Evolutionary conservation across 2,113 vertebrate genomes (phyloP).

Genomic region (Hyaena hyaena): DNA sequence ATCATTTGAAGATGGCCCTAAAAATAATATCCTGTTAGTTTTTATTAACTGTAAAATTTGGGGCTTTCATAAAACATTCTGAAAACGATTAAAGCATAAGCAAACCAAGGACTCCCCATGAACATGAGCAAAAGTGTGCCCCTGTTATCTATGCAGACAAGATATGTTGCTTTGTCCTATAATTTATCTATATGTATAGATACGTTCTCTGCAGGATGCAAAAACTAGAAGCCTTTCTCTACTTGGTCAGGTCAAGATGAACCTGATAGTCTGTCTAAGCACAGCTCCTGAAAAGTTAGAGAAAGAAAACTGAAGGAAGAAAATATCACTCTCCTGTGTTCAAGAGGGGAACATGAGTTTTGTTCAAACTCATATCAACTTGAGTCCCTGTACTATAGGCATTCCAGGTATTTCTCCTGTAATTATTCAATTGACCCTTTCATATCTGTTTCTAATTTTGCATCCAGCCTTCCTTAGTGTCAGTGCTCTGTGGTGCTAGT

Average conservation of each 20-base stretch:
- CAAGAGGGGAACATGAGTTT: background rate
- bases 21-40: background rate
- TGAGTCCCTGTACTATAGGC: background rate
- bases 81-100: background rate
- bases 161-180: background rate
- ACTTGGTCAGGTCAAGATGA: background rate
- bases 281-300: background rate
- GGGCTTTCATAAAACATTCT: conserved; percentile 3
- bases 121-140: background rate
- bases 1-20: background rate
- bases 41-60: conserved; percentile 29
- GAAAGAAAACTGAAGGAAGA: background rate
- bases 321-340: background rate
- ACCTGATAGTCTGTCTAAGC: background rate
- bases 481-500: background rate
- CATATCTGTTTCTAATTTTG: background rate
- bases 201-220: background rate
- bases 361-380: background rate
- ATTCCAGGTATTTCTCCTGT: background rate
- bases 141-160: background rate
- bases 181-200: background rate
- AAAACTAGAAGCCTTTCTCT: conserved; percentile 1
- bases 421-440: background rate
- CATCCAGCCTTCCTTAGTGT: background rate
- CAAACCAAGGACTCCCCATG: background rate